A percentile compares a stretch with the other conserved stretches of the same genome.
phyloP scores from a whole-genome alignment of 2,888 invertebrate genomes.

The Pyrgus malvae region DNA sequence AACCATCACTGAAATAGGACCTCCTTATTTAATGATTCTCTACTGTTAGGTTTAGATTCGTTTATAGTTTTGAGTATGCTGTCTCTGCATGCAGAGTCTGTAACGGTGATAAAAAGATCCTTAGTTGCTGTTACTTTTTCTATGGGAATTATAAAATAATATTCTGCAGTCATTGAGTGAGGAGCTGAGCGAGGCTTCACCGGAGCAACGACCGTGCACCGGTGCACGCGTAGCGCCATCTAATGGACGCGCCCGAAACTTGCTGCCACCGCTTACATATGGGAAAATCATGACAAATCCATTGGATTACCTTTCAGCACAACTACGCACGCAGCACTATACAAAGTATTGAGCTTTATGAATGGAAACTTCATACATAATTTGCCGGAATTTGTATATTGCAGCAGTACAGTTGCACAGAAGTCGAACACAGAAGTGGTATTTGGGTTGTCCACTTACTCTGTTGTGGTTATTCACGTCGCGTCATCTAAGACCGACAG shows the following conservation, averaged over 20 bases:
- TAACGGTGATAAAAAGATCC: too few relatives aligned
- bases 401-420: not conserved
- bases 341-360: not conserved
- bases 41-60: too few relatives aligned
- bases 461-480: not conserved
- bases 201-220: slow-evolving; percentile 57
- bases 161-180: not conserved
- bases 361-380: not conserved
- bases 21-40: not conserved
- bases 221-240: slow-evolving; percentile 41
- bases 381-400: not conserved
- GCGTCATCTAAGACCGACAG: not conserved
- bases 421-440: too few relatives aligned
- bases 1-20: slow-evolving; percentile 1
- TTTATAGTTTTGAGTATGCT: too few relatives aligned
- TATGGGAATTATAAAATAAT: not conserved
- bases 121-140: too few relatives aligned
- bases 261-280: slow-evolving; percentile 32
- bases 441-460: not conserved
- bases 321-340: not conserved
- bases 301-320: slow-evolving; percentile 9
- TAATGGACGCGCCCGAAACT: slow-evolving; percentile 37
- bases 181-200: slow-evolving; percentile 1
- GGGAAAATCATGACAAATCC: slow-evolving; percentile 8
- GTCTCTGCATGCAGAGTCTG: too few relatives aligned